Conservation (phyloP, 2,113 vertebrate species). For the Petaurus breviceps region DNA sequence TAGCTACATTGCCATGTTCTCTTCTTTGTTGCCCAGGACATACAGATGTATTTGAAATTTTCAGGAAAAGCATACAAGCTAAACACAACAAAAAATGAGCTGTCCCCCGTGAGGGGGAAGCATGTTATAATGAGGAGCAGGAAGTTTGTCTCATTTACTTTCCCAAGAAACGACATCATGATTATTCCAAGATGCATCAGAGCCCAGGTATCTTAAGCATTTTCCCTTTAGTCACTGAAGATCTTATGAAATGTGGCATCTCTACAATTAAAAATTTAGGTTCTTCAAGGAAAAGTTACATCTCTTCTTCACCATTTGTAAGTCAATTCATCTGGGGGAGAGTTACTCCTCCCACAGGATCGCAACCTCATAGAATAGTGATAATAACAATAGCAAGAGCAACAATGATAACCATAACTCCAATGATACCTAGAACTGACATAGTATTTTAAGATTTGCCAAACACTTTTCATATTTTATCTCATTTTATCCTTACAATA, state of each 20-base stretch:
- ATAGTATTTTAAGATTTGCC: background rate
- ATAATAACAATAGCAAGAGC: too few species aligned
- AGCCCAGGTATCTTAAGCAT: background rate
- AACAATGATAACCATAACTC: background rate
- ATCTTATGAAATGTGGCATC: background rate
- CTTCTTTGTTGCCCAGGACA: background rate
- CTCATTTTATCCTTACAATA: background rate
- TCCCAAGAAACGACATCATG: background rate
- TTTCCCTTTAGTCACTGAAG: background rate
- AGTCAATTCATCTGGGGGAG: background rate
- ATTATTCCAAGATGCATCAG: background rate
- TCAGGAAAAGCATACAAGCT: background rate
- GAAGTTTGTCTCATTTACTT: background rate
- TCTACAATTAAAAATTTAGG: background rate
- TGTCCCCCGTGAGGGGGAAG: background rate
- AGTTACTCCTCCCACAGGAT: background rate
- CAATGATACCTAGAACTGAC: background rate
- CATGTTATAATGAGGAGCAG: background rate
- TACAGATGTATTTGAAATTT: background rate
- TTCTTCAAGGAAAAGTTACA: background rate
- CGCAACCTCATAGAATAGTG: background rate
- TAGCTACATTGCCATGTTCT: background rate
- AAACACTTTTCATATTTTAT: background rate
- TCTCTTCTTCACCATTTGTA: background rate
- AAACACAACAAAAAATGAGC: background rate